Evolutionary conservation across 1,140 invertebrate genomes (phyloP).

Genomic region (Drosophila pseudoobscura): DNA sequence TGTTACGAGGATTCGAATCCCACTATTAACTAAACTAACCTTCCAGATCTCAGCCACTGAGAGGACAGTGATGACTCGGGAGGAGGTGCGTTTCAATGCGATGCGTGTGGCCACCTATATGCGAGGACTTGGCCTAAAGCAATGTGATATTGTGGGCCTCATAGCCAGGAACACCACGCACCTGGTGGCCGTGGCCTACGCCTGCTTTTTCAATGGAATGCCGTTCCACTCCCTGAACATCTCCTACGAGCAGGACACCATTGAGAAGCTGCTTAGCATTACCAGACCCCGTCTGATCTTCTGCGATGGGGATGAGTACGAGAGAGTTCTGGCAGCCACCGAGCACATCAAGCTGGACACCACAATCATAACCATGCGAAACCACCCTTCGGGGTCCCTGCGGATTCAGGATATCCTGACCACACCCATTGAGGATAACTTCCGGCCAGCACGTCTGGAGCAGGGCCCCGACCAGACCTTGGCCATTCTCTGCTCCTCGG

Average conservation of each 20-base stretch:
- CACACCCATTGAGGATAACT: slow-evolving; percentile 27
- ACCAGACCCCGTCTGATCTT: slow-evolving; percentile 47
- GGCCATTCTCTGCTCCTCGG: slow-evolving; percentile 86
- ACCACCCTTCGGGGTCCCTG: slow-evolving; percentile 30
- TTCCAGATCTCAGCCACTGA: slow-evolving; percentile 38
- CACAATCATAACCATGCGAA: slow-evolving; percentile 51
- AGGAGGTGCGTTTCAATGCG: slow-evolving; percentile 28
- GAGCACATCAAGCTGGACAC: slow-evolving; percentile 5
- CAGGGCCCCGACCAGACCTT: slow-evolving; percentile 55
- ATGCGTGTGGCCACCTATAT: slow-evolving; percentile 25
- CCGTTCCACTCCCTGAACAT: slow-evolving; percentile 31
- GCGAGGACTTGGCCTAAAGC: slow-evolving; percentile 12
- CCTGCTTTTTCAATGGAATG: slow-evolving; percentile 61
- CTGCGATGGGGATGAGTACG: slow-evolving; percentile 50
- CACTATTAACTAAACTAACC: no score
- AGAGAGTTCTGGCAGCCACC: slow-evolving; percentile 34
- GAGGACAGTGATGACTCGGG: slow-evolving; percentile 14
- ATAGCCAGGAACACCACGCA: slow-evolving; percentile 51
- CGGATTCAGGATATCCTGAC: slow-evolving; percentile 28
- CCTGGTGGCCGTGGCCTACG: slow-evolving; percentile 47
- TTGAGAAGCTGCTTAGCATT: slow-evolving; percentile 23
- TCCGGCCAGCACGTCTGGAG: slow-evolving; percentile 36
- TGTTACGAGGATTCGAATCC: not conserved
- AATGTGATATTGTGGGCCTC: slow-evolving; percentile 45
- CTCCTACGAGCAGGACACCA: slow-evolving; percentile 12